phyloP scores from a whole-genome alignment of 2,888 invertebrate species.

The Lasioglossum malachurum region DNA sequence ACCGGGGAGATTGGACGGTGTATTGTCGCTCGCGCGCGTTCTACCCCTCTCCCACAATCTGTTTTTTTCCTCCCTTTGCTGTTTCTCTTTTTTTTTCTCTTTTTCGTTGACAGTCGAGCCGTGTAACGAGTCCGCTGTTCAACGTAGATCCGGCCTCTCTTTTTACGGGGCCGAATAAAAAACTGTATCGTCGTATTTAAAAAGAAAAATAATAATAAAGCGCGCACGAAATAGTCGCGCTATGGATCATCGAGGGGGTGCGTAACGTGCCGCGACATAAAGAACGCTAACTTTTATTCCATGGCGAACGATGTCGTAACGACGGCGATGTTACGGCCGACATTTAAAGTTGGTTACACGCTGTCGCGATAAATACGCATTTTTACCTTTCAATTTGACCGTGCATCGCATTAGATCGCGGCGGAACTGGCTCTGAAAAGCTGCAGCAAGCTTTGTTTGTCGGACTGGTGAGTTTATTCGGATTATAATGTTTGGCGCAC shows the following conservation, averaged over 20 bases:
- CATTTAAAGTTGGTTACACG: slow-evolving; percentile 1
- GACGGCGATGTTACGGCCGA: neutral
- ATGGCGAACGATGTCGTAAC: slow-evolving; percentile 30
- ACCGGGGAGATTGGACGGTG: slow-evolving; percentile 5
- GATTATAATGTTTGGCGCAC: too few species aligned
- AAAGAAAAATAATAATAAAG: slow-evolving; percentile 37
- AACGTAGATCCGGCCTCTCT: neutral
- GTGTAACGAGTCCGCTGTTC: slow-evolving; percentile 9
- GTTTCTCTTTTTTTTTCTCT: neutral
- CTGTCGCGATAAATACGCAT: neutral
- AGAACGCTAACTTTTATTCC: slow-evolving; percentile 45
- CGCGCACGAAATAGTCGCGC: slow-evolving; percentile 30
- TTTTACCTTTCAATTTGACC: neutral
- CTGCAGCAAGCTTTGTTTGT: neutral
- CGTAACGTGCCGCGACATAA: slow-evolving; percentile 27
- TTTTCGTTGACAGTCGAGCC: neutral
- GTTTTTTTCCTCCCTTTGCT: neutral
- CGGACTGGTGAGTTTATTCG: neutral
- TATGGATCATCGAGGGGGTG: slow-evolving; percentile 18
- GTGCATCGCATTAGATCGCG: neutral
- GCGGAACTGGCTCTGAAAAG: neutral
- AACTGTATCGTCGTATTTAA: slow-evolving; percentile 17
- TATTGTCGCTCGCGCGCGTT: neutral
- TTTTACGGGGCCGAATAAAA: slow-evolving; percentile 3
- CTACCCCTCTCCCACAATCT: slow-evolving; percentile 4